Evolutionary conservation across 2,113 vertebrate genomes (phyloP).

Genomic region (Sinocyclocheilus anshuiensis): DNA sequence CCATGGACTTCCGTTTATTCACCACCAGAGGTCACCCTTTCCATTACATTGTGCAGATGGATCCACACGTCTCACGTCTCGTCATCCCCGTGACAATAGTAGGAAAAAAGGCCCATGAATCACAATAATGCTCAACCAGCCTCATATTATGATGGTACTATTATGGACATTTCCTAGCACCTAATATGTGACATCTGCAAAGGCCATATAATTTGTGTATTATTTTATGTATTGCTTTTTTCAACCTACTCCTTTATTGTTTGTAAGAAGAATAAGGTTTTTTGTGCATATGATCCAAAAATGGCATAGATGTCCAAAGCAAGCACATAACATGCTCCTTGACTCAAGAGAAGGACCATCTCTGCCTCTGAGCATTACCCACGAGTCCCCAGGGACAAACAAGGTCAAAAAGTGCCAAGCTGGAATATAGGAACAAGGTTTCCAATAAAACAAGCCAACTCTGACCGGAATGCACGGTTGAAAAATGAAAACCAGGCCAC

Average conservation of each 20-base stretch:
- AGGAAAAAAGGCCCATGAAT: too few relatives aligned
- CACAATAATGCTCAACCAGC: too few relatives aligned
- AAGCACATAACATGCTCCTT: neutral
- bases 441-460: constrained; percentile 83
- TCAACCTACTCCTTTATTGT: neutral
- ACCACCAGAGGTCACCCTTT: too few relatives aligned
- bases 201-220: too few relatives aligned
- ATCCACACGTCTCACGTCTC: too few relatives aligned
- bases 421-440: constrained; percentile 79
- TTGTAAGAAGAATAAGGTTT: neutral
- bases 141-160: too few relatives aligned
- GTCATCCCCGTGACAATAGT: too few relatives aligned
- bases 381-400: constrained; percentile 76
- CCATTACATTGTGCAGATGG: too few relatives aligned
- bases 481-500: constrained; percentile 81
- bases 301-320: neutral
- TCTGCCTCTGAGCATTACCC: constrained; percentile 55
- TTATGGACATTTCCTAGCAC: too few relatives aligned
- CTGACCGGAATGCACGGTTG: constrained; percentile 68
- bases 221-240: neutral
- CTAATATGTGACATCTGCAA: too few relatives aligned
- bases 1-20: too few relatives aligned
- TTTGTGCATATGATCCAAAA: neutral
- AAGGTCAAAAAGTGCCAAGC: constrained; percentile 73
- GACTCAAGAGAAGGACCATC: constrained; percentile 21